Conservation (phyloP, 2,113 vertebrate genomes). For the Thinocorus orbignyianus region DNA sequence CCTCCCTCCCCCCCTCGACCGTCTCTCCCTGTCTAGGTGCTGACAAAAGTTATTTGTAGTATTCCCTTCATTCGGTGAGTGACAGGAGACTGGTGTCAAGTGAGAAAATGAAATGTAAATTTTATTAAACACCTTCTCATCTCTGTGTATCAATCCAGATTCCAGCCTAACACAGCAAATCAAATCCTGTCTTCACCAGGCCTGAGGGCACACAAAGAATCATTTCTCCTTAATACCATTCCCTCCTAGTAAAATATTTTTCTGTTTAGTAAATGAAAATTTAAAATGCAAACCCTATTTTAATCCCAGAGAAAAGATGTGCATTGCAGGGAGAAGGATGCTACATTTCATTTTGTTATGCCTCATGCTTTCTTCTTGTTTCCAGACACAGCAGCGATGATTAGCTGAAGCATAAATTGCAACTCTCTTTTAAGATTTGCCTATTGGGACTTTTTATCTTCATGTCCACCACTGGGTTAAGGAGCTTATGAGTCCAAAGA, state of each 20-base stretch:
- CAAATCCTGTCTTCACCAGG: slow-evolving; percentile 82
- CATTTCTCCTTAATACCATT: slow-evolving; percentile 84
- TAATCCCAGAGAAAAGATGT: slow-evolving; percentile 74
- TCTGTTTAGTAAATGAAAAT: slow-evolving; percentile 86
- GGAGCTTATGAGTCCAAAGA: slow-evolving; percentile 17
- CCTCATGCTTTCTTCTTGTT: slow-evolving; percentile 13
- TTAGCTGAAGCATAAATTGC: slow-evolving; percentile 53
- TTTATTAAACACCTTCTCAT: slow-evolving; percentile 88
- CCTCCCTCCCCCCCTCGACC: neutral
- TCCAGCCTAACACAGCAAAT: slow-evolving; percentile 86
- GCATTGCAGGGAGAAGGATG: slow-evolving; percentile 27
- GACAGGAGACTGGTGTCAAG: slow-evolving; percentile 86
- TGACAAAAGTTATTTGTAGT: slow-evolving; percentile 80
- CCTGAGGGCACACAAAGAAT: slow-evolving; percentile 79
- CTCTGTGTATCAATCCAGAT: slow-evolving; percentile 87
- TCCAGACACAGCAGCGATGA: slow-evolving; percentile 12
- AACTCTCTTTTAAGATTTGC: slow-evolving; percentile 48
- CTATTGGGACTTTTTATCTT: slow-evolving; percentile 52
- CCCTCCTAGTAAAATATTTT: slow-evolving; percentile 83
- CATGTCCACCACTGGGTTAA: slow-evolving; percentile 35
- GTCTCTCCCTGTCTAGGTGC: slow-evolving; percentile 62
- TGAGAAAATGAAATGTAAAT: slow-evolving; percentile 90
- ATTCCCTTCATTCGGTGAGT: slow-evolving; percentile 76
- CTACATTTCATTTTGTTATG: slow-evolving; percentile 17
- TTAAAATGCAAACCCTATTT: slow-evolving; percentile 82